These are phyloP conservation scores for Anoncus sp. DNA, from an alignment of 2,888 invertebrate genomes.

Conservation along the genomic window DNA sequence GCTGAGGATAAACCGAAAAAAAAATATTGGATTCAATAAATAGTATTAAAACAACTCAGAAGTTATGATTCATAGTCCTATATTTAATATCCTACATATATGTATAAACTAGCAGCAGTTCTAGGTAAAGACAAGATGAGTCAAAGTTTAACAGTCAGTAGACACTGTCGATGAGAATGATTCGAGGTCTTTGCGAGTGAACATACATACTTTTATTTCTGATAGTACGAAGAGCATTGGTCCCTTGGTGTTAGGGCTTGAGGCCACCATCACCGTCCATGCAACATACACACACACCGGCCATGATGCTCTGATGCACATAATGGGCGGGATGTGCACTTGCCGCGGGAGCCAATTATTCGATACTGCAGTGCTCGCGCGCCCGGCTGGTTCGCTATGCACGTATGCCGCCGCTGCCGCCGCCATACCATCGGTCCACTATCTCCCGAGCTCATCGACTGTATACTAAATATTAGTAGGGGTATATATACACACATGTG, in stretches of 20 bases:
- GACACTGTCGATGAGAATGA: conserved; percentile 34
- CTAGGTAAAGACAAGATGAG: background rate
- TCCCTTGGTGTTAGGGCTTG: conserved; percentile 56
- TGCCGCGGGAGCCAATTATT: conserved; percentile 83
- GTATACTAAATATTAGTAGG: conserved; percentile 59
- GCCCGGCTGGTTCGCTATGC: conserved; percentile 57
- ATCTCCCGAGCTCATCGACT: conserved; percentile 79
- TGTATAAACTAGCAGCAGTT: conserved; percentile 13
- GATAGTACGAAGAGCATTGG: conserved; percentile 13
- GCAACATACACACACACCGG: conserved; percentile 69
- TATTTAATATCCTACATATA: background rate
- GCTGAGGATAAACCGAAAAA: too few relatives aligned
- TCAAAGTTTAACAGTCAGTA: conserved; percentile 6
- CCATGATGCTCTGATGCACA: conserved; percentile 81
- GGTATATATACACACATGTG: conserved; percentile 40
- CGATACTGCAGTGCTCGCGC: conserved; percentile 73
- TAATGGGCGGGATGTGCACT: conserved; percentile 83
- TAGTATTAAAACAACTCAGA: too few relatives aligned
- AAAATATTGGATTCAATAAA: too few relatives aligned
- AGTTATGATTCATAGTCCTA: too few relatives aligned
- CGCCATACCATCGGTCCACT: conserved; percentile 70
- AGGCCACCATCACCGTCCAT: conserved; percentile 64
- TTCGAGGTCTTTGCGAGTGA: conserved; percentile 32
- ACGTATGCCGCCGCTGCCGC: conserved; percentile 72
- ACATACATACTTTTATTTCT: conserved; percentile 19